Conservation (phyloP, 2,888 invertebrate genomes). For the Macrophya alboannulata region DNA sequence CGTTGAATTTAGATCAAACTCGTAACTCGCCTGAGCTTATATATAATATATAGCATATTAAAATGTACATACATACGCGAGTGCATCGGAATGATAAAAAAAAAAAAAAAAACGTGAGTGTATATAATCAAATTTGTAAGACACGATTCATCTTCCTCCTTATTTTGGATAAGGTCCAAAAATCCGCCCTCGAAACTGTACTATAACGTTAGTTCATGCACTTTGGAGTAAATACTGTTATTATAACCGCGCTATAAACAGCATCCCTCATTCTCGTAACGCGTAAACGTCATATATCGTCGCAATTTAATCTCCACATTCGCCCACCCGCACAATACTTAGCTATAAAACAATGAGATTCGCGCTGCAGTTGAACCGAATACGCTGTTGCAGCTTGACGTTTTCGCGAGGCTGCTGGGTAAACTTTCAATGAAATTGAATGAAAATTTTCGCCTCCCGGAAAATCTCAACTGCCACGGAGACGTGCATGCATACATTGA, state of each 20-base stretch:
- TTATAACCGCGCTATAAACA: slow-evolving; percentile 4
- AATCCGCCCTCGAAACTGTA: not conserved
- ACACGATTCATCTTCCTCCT: not conserved
- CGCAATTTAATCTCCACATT: not conserved
- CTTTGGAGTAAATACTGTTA: slow-evolving; percentile 1
- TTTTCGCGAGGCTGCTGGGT: not conserved
- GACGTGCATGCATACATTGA: not conserved
- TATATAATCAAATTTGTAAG: not conserved
- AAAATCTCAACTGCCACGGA: not conserved
- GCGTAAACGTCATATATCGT: not conserved
- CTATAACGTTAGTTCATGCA: not conserved
- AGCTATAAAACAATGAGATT: not conserved
- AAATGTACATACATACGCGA: not conserved
- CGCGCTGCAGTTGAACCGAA: not conserved
- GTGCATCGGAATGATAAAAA: too few species aligned
- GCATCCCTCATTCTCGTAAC: not conserved
- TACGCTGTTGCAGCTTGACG: not conserved
- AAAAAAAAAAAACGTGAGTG: not conserved
- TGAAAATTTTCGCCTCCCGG: slow-evolving; percentile 5
- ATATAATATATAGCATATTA: not conserved
- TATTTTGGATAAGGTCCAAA: slow-evolving; percentile 12
- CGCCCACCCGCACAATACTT: too few species aligned
- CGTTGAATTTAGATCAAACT: slow-evolving; percentile 4
- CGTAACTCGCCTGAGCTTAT: not conserved
- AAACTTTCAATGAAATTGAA: slow-evolving; percentile 41